phyloP scores from a whole-genome alignment of 2,113 vertebrate genomes.

The Cyprinodon variegatus region DNA sequence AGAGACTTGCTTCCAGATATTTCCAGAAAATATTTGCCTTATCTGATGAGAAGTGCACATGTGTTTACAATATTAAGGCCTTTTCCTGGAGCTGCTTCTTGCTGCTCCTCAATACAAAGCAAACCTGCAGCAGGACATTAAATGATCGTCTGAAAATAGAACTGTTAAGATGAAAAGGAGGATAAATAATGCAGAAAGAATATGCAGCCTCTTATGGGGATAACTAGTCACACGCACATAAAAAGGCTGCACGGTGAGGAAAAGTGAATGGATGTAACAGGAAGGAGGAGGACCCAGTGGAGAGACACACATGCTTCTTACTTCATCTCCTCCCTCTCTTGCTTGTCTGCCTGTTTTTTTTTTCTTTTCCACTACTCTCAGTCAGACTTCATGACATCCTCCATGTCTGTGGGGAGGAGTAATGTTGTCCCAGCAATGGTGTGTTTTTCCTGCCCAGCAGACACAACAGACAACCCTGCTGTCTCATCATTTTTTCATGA shows the following conservation, averaged over 20 bases:
- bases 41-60: constrained; percentile 28
- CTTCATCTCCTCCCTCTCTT: constrained; percentile 73
- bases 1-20: constrained; percentile 35
- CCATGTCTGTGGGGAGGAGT: constrained; percentile 66
- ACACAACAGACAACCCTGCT: constrained; percentile 55
- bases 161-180: constrained; percentile 68
- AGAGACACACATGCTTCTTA: constrained; percentile 70
- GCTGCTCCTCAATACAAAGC: constrained; percentile 47
- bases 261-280: constrained; percentile 76
- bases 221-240: constrained; percentile 58
- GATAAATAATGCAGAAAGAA: constrained; percentile 77
- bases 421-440: constrained; percentile 63
- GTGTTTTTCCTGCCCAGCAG: constrained; percentile 71
- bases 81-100: constrained; percentile 33
- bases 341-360: constrained; percentile 56
- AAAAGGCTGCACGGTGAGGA: constrained; percentile 54
- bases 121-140: constrained; percentile 58
- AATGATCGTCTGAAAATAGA: constrained; percentile 72
- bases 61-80: constrained; percentile 46
- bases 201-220: constrained; percentile 73
- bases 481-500: constrained; percentile 63
- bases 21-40: constrained; percentile 35
- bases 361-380: constrained; percentile 55
- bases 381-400: constrained; percentile 71
- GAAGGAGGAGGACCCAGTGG: constrained; percentile 73